A percentile compares a stretch with the other conserved stretches of the same genome.
phyloP scores from a whole-genome alignment of 2,113 vertebrate species.

The Microcebus jonahi region DNA sequence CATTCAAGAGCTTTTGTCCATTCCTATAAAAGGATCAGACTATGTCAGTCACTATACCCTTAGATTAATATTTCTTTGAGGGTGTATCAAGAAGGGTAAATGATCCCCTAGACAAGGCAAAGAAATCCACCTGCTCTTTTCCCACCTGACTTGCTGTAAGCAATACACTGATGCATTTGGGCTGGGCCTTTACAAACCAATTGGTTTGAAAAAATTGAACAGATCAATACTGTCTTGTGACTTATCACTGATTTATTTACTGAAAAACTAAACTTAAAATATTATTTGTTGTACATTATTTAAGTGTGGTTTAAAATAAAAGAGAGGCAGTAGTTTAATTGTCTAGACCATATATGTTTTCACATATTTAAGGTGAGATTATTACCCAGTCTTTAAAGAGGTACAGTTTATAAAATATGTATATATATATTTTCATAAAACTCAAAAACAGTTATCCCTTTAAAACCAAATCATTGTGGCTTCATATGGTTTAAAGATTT shows the following conservation, averaged over 20 bases:
- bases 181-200: background rate
- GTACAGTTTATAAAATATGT: background rate
- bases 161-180: background rate
- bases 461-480: slow-evolving; percentile 12
- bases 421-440: background rate
- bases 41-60: background rate
- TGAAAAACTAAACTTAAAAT: background rate
- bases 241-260: slow-evolving; percentile 24
- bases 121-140: background rate
- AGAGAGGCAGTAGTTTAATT: background rate
- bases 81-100: background rate
- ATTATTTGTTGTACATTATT: background rate
- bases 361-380: background rate
- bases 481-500: background rate
- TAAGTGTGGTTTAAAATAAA: background rate
- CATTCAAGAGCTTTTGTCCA: background rate
- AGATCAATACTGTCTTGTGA: background rate
- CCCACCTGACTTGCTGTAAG: background rate
- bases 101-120: background rate
- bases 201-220: background rate
- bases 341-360: background rate
- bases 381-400: background rate
- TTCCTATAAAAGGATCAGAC: background rate
- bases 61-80: background rate
- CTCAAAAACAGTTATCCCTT: background rate